A percentile compares a stretch with the other conserved stretches of the same genome.
Evolutionary conservation across 2,888 invertebrate species (phyloP).

Genomic region (Lagria hirta): DNA sequence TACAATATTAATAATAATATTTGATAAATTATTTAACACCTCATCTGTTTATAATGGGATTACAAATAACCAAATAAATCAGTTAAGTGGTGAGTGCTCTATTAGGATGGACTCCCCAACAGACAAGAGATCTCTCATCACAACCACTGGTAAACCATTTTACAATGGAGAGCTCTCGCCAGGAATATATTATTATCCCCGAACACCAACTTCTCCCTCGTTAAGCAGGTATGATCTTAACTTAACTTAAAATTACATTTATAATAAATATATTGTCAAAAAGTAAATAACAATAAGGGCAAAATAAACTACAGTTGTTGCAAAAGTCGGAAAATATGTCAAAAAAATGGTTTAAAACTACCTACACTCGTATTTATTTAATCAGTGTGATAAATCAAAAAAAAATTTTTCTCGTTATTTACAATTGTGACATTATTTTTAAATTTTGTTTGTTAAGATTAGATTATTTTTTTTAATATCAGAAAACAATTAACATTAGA

Average conservation of each 20-base stretch:
- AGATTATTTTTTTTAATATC: no score
- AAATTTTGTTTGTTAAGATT: no score
- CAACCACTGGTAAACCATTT: constrained; percentile 17
- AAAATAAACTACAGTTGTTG: not conserved
- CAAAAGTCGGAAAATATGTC: not conserved
- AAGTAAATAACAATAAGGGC: no score
- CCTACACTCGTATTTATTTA: no score
- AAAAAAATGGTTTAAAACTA: no score
- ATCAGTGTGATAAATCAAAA: no score
- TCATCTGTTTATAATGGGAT: constrained; percentile 18
- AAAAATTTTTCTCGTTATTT: no score
- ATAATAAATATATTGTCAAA: no score
- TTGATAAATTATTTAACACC: constrained; percentile 13
- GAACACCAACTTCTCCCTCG: constrained; percentile 29
- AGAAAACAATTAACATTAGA: no score
- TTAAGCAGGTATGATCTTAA: constrained; percentile 35
- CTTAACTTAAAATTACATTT: no score
- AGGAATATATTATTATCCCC: constrained; percentile 26
- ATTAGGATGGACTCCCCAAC: constrained; percentile 24
- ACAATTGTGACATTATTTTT: no score
- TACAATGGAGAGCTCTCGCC: constrained; percentile 25
- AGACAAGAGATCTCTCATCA: constrained; percentile 28
- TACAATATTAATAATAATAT: constrained; percentile 21
- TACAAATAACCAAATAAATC: constrained; percentile 17
- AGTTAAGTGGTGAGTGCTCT: constrained; percentile 26